phyloP scores from a whole-genome alignment of 2,797 vertebrate genomes.

The Tenualosa ilisha region DNA sequence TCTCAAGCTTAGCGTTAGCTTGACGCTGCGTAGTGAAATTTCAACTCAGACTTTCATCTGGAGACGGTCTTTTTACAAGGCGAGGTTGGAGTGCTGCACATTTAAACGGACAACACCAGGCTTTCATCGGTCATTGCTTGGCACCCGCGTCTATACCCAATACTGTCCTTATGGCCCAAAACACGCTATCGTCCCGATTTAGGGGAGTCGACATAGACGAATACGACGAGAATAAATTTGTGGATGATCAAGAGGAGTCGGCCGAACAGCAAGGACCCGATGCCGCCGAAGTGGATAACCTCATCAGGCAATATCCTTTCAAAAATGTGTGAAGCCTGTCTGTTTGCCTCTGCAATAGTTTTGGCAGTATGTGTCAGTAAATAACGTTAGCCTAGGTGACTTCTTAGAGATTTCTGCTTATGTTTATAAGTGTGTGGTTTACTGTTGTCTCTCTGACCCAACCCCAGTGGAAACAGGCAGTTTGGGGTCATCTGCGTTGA shows the following conservation, averaged over 20 bases:
- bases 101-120: not conserved
- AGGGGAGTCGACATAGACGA: slow-evolving; percentile 89
- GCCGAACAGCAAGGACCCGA: slow-evolving; percentile 79
- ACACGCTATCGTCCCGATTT: slow-evolving; percentile 83
- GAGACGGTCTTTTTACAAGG: not conserved
- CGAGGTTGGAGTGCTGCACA: not conserved
- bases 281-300: slow-evolving; percentile 75
- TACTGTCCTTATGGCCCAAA: slow-evolving; percentile 77
- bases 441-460: not conserved
- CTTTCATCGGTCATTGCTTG: not conserved
- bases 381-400: not conserved
- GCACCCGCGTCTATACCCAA: not conserved
- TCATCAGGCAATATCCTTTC: slow-evolving; percentile 85
- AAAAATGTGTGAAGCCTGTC: not conserved
- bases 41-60: not conserved
- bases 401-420: not conserved
- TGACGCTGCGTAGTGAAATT: not conserved
- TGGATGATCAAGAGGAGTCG: slow-evolving; percentile 86
- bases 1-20: slow-evolving; percentile 23
- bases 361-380: not conserved
- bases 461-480: not conserved
- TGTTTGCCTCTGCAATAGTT: not conserved
- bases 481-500: not conserved
- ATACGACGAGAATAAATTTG: slow-evolving; percentile 92
- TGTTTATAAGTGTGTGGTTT: not conserved